Evolutionary conservation across 2,797 vertebrate genomes (phyloP).

Genomic region (Gambelia wislizenii): DNA sequence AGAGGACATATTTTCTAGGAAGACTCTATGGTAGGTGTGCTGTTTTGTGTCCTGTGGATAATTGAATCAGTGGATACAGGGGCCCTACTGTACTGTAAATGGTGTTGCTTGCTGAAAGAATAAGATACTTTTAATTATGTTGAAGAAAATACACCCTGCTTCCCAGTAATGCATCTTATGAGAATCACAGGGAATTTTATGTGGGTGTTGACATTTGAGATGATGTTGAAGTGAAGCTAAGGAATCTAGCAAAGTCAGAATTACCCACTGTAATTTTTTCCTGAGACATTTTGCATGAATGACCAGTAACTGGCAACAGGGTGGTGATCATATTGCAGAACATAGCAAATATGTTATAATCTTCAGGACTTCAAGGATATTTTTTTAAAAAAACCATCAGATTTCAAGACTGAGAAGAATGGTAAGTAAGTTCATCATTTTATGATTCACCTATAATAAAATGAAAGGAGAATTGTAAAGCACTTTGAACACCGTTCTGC

Average conservation of each 20-base stretch:
- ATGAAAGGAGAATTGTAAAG: background rate
- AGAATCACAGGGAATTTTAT: background rate
- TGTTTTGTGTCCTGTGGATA: too few species aligned
- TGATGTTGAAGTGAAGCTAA: slow-evolving; percentile 10
- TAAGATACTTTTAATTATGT: background rate
- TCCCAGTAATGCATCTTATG: slow-evolving; percentile 4
- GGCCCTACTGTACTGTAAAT: too few species aligned
- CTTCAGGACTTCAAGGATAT: background rate
- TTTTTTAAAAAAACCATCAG: background rate
- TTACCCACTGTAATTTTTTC: slow-evolving; percentile 10
- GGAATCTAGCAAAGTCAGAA: slow-evolving; percentile 2
- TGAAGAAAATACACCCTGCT: background rate
- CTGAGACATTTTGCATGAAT: slow-evolving; percentile 5
- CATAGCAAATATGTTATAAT: background rate
- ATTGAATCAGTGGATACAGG: too few species aligned
- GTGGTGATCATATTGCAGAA: background rate
- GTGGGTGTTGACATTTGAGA: slow-evolving; percentile 8
- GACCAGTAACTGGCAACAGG: slow-evolving; percentile 1
- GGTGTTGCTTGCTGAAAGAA: background rate
- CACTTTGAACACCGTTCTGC: background rate
- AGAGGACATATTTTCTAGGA: too few species aligned
- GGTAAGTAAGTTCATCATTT: background rate
- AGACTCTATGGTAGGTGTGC: too few species aligned
- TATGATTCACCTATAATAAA: background rate
- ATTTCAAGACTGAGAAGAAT: background rate